A percentile compares a stretch with the other conserved stretches of the same genome.
Conservation (phyloP, 2,113 vertebrate species). For the Xenopus tropicalis region UCB_Xtro_10.0 CM004445.2:124103501-124104000, state of each 20-base stretch:
- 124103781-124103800: not conserved
- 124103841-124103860: not conserved
- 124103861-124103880: not conserved
- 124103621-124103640: too few species aligned
- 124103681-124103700: not conserved
- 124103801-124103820: not conserved
- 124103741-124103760: not conserved
- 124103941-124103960: too few species aligned
- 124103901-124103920: not conserved
- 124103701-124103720: constrained; percentile 1
- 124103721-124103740: constrained; percentile 10
- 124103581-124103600: too few species aligned
- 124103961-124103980: too few species aligned
- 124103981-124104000: too few species aligned
- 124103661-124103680: not conserved
- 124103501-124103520: too few species aligned
- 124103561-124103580: too few species aligned
- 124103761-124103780: not conserved
- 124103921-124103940: too few species aligned
- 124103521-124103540: too few species aligned
- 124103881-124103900: not conserved
- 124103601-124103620: too few species aligned
- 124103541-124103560: too few species aligned
- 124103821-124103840: not conserved
- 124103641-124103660: too few species aligned